phyloP scores from a whole-genome alignment of 2,888 invertebrate genomes.

The Ellobium chinense region DNA sequence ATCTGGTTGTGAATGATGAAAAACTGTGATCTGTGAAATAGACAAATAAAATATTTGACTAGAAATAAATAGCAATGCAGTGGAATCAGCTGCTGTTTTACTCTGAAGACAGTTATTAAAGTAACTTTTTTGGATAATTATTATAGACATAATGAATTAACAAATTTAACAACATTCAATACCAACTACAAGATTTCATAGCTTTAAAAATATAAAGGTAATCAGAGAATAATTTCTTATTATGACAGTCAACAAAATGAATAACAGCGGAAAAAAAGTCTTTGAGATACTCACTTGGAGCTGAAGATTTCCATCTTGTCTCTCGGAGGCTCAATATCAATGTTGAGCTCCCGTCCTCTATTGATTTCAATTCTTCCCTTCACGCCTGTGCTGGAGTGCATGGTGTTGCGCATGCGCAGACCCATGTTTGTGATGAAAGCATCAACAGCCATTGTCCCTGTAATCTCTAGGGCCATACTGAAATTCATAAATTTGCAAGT shows the following conservation, averaged over 20 bases:
- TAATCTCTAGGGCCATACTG: conserved; percentile 90
- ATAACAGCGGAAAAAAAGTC: too few relatives aligned
- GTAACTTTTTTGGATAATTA: too few relatives aligned
- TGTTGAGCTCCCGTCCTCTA: conserved; percentile 84
- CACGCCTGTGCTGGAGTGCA: conserved; percentile 91
- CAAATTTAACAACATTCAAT: too few relatives aligned
- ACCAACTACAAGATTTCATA: too few relatives aligned
- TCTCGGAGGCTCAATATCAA: conserved; percentile 89
- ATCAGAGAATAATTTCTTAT: too few relatives aligned
- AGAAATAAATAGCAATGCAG: too few relatives aligned
- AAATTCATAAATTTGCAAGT: neutral
- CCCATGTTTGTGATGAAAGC: conserved; percentile 90
- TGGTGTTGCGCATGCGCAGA: conserved; percentile 89
- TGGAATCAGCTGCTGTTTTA: too few relatives aligned
- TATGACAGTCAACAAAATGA: too few relatives aligned
- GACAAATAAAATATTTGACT: neutral
- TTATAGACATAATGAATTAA: too few relatives aligned
- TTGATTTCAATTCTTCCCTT: conserved; percentile 87
- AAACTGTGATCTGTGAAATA: conserved; percentile 37
- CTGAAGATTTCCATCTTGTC: conserved; percentile 92
- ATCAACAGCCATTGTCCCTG: conserved; percentile 91
- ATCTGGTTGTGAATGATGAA: conserved; percentile 55
- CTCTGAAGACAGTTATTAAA: too few relatives aligned
- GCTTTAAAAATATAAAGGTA: too few relatives aligned
- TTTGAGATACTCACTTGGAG: conserved; percentile 82